Percentiles rank a stretch among this genome's conserved stretches.
phyloP scores from a whole-genome alignment of 2,797 vertebrate species.

The Cephalopachus bancanus region DNA sequence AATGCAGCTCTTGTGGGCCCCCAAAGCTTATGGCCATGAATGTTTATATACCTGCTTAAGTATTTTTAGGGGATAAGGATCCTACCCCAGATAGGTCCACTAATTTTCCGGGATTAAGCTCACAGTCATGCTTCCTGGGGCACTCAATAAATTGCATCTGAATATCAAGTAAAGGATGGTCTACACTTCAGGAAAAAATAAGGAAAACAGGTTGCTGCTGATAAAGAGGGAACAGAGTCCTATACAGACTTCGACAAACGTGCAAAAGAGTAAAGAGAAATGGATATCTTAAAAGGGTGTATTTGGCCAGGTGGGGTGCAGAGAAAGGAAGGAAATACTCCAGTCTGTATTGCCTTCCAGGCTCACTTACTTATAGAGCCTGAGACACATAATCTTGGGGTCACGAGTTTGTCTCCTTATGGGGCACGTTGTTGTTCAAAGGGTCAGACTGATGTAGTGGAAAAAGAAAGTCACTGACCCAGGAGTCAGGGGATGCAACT shows the following conservation, averaged over 20 bases:
- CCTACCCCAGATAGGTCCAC: background rate
- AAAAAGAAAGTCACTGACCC: conserved; percentile 77
- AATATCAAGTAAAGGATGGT: background rate
- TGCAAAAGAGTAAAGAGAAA: conserved; percentile 41
- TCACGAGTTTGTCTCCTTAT: conserved; percentile 60
- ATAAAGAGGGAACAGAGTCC: background rate
- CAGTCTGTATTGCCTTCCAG: background rate
- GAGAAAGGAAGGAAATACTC: conserved; percentile 7
- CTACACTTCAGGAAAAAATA: background rate
- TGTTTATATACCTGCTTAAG: background rate
- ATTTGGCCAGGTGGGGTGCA: background rate
- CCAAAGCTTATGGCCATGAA: background rate
- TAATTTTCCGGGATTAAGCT: background rate
- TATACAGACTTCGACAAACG: background rate
- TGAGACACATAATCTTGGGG: conserved; percentile 73
- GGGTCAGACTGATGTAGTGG: conserved; percentile 79
- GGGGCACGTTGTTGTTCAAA: conserved; percentile 63
- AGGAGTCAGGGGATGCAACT: conserved; percentile 70
- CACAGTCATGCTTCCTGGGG: background rate
- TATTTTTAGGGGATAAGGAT: background rate
- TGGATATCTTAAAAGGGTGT: background rate
- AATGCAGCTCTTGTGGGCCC: background rate
- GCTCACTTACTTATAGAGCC: background rate
- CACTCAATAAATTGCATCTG: background rate
- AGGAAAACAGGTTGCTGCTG: background rate